Percentiles rank a stretch among this genome's conserved stretches.
phyloP scores from a whole-genome alignment of 2,888 invertebrate species.

The Troglohyphantes excavatus region DNA sequence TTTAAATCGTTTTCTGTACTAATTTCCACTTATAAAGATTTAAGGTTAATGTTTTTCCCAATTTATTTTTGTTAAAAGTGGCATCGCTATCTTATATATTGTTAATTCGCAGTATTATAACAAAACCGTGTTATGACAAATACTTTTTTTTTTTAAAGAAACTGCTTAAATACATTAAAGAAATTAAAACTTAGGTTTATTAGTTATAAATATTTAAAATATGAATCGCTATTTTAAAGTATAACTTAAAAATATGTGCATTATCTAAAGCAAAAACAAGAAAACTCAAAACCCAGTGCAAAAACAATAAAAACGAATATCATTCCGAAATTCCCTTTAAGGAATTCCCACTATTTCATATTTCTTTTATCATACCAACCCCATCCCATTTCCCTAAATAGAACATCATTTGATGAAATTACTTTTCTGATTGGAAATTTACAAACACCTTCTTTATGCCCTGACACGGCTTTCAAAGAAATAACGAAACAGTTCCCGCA shows the following conservation, averaged over 20 bases:
- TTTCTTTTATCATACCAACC: neutral
- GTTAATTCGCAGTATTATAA: no score
- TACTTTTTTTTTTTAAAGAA: no score
- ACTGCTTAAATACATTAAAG: no score
- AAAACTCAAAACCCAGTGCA: neutral
- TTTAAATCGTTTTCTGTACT: no score
- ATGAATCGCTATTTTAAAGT: neutral
- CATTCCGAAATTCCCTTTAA: neutral
- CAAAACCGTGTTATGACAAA: no score
- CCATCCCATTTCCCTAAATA: neutral
- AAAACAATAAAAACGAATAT: neutral
- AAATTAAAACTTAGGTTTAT: no score
- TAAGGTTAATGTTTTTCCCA: no score
- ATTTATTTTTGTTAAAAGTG: no score
- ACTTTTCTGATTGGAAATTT: slow-evolving; percentile 78
- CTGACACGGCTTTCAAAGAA: slow-evolving; percentile 28
- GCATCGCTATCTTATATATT: no score
- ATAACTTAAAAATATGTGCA: neutral
- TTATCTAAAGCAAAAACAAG: neutral
- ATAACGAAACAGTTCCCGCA: slow-evolving; percentile 12
- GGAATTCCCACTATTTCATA: neutral
- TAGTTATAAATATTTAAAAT: no score
- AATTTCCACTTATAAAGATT: no score
- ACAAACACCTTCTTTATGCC: slow-evolving; percentile 72
- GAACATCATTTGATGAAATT: slow-evolving; percentile 73